A percentile compares a stretch with the other conserved stretches of the same genome.
phyloP scores from a whole-genome alignment of 2,888 invertebrate genomes.

The Melanchra persicariae region DNA sequence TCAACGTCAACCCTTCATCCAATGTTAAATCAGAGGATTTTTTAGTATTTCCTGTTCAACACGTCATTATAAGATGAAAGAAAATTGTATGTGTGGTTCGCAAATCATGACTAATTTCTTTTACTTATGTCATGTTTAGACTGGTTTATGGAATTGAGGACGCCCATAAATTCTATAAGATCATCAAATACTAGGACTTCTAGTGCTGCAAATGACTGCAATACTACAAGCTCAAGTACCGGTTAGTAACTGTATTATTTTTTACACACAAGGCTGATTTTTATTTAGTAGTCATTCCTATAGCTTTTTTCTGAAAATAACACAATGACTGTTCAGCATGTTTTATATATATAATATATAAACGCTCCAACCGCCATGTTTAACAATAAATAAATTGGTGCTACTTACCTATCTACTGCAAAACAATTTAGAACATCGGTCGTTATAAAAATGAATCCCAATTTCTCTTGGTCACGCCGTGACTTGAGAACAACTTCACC shows the following conservation, averaged over 20 bases:
- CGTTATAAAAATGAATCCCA: too few species aligned
- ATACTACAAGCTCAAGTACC: slow-evolving; percentile 20
- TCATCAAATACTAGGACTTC: slow-evolving; percentile 57
- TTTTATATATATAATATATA: too few species aligned
- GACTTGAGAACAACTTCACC: too few species aligned
- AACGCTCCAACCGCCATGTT: too few species aligned
- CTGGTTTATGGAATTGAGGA: slow-evolving; percentile 72
- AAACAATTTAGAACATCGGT: too few species aligned
- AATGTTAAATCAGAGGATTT: neutral
- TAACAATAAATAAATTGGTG: too few species aligned
- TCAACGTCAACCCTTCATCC: neutral
- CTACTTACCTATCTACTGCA: too few species aligned
- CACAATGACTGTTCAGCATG: neutral
- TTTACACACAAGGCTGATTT: neutral
- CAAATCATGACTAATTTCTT: neutral
- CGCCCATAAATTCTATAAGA: slow-evolving; percentile 67
- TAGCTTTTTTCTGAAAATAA: neutral
- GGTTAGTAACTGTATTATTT: slow-evolving; percentile 52
- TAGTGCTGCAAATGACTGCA: neutral
- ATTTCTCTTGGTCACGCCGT: too few species aligned
- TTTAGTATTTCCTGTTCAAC: neutral
- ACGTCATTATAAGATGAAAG: neutral
- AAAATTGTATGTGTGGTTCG: neutral
- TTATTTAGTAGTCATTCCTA: neutral
- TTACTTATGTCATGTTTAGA: slow-evolving; percentile 63